These are phyloP conservation scores for Andrena trimmerana DNA, from an alignment of 2,888 invertebrate genomes.

Conservation along the genomic window DNA sequence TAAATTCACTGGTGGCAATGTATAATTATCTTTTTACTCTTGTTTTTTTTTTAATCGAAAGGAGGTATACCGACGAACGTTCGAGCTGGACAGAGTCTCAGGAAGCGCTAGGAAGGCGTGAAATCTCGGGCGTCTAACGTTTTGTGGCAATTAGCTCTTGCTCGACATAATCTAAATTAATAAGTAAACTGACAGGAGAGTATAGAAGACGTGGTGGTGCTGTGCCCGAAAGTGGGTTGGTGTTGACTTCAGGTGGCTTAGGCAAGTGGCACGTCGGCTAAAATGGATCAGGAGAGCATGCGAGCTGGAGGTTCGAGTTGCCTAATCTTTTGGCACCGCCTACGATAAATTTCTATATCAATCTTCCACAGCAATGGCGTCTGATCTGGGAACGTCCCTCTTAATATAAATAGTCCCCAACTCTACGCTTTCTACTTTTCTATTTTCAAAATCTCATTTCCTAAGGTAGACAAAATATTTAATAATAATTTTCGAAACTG, in stretches of 20 bases:
- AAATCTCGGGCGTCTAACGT: slow-evolving; percentile 41
- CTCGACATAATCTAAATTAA: slow-evolving; percentile 84
- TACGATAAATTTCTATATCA: slow-evolving; percentile 1
- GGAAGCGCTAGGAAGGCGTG: not conserved
- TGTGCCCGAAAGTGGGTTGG: slow-evolving; percentile 77
- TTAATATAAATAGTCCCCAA: too few relatives aligned
- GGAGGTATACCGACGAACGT: not conserved
- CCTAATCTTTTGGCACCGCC: slow-evolving; percentile 34
- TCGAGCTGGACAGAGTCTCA: not conserved
- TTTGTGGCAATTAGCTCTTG: slow-evolving; percentile 83
- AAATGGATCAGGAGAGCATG: slow-evolving; percentile 80
- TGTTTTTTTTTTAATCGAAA: not conserved
- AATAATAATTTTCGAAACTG: too few relatives aligned
- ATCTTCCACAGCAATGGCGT: not conserved
- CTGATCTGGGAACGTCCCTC: not conserved
- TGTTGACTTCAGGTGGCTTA: slow-evolving; percentile 67
- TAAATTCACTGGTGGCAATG: not conserved
- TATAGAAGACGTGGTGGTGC: slow-evolving; percentile 77
- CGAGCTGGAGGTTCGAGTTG: not conserved
- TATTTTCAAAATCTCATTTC: too few relatives aligned
- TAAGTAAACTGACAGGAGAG: slow-evolving; percentile 83
- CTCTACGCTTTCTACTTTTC: too few relatives aligned
- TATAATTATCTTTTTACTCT: not conserved
- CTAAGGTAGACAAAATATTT: too few relatives aligned
- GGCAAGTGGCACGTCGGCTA: slow-evolving; percentile 82